Conservation (phyloP, 2,797 vertebrate species). For the Macrochelys suwanniensis region DNA sequence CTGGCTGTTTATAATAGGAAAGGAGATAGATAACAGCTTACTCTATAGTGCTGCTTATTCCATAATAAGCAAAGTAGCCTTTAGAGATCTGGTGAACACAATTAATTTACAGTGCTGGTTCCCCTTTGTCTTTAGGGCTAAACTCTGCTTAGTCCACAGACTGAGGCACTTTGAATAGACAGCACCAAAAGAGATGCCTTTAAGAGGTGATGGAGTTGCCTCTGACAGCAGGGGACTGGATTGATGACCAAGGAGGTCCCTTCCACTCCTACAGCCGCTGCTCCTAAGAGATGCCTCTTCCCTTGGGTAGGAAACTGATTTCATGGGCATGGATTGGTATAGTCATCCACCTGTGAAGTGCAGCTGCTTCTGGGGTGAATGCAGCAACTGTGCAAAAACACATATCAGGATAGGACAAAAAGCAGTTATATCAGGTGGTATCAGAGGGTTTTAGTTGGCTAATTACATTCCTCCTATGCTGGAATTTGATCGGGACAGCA, state of each 20-base stretch:
- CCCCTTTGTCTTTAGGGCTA: neutral
- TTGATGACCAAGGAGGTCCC: neutral
- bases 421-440: rapidly evolving
- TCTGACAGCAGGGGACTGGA: neutral
- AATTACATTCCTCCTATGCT: rapidly evolving
- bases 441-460: neutral
- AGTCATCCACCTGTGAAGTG: neutral
- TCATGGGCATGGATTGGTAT: rapidly evolving
- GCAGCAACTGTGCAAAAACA: rapidly evolving
- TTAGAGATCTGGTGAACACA: rapidly evolving
- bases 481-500: rapidly evolving
- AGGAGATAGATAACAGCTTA: neutral
- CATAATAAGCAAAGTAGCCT: neutral
- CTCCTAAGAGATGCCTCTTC: neutral
- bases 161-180: rapidly evolving
- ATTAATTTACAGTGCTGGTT: neutral
- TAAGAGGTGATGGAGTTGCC: neutral
- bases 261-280: neutral
- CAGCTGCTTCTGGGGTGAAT: neutral
- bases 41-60: rapidly evolving
- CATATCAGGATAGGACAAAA: neutral
- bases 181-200: neutral
- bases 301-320: neutral
- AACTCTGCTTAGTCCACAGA: neutral
- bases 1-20: rapidly evolving